phyloP scores from a whole-genome alignment of 2,113 vertebrate species.

The Galemys pyrenaicus region DNA sequence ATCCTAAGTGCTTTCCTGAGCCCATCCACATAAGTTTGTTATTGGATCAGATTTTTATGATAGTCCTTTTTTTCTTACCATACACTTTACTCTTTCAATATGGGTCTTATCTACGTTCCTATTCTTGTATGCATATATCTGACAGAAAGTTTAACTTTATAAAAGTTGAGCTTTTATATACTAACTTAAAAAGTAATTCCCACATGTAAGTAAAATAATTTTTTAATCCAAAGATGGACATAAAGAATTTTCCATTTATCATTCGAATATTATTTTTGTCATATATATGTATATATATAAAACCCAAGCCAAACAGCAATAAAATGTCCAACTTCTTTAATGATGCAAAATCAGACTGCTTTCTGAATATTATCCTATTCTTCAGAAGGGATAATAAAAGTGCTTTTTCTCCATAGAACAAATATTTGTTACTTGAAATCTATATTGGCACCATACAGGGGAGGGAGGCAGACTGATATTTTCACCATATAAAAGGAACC shows the following conservation, averaged over 20 bases:
- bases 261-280: not conserved
- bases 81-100: not conserved
- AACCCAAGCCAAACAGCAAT: not conserved
- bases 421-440: not conserved
- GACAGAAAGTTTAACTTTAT: not conserved
- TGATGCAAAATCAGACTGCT: not conserved
- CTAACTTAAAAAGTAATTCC: not conserved
- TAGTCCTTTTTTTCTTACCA: not conserved
- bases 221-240: not conserved
- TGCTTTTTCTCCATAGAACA: not conserved
- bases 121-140: not conserved
- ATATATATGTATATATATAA: not conserved
- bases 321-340: not conserved
- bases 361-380: not conserved
- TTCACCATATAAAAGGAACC: not conserved
- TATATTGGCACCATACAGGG: not conserved
- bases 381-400: not conserved
- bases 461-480: not conserved
- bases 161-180: too few species aligned
- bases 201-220: not conserved
- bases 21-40: not conserved
- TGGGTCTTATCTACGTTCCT: not conserved
- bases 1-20: not conserved
- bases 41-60: not conserved
- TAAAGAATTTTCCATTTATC: not conserved